Percentiles rank a stretch among this genome's conserved stretches.
phyloP scores from a whole-genome alignment of 2,113 vertebrate genomes.

The Paramisgurnus dabryanus region DNA sequence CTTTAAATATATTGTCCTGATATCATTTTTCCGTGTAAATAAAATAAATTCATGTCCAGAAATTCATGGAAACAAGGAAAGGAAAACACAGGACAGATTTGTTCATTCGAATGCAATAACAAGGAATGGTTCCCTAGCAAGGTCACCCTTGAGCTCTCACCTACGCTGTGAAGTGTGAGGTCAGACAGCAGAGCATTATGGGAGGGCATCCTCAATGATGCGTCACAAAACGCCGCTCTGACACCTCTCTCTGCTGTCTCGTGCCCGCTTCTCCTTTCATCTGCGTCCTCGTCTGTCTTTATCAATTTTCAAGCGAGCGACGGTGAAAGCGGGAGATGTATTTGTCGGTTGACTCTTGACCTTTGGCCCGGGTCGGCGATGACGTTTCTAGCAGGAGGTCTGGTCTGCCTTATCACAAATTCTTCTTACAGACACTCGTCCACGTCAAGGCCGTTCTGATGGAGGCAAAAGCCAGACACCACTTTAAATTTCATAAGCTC shows the following conservation, averaged over 20 bases:
- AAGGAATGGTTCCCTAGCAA: constrained; percentile 7
- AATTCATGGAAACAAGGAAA: too few relatives aligned
- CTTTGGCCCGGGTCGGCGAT: constrained; percentile 57
- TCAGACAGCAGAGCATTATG: constrained; percentile 48
- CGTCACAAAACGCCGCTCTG: constrained; percentile 47
- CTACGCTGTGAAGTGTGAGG: constrained; percentile 46
- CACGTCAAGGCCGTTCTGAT: constrained; percentile 61
- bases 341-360: constrained; percentile 61
- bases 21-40: too few relatives aligned
- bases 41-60: too few relatives aligned
- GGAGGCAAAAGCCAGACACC: constrained; percentile 65
- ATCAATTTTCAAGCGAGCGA: constrained; percentile 56
- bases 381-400: constrained; percentile 49
- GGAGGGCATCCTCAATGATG: constrained; percentile 50
- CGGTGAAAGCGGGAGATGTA: constrained; percentile 55
- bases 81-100: too few relatives aligned
- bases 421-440: constrained; percentile 59
- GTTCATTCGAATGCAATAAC: neutral
- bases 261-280: constrained; percentile 35
- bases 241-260: constrained; percentile 37
- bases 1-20: too few relatives aligned
- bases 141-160: constrained; percentile 44
- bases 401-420: constrained; percentile 58
- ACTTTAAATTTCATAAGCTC: constrained; percentile 68
- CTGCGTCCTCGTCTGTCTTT: constrained; percentile 45